Conservation (phyloP, 2,797 vertebrate species). For the Octomys mimax region DNA sequence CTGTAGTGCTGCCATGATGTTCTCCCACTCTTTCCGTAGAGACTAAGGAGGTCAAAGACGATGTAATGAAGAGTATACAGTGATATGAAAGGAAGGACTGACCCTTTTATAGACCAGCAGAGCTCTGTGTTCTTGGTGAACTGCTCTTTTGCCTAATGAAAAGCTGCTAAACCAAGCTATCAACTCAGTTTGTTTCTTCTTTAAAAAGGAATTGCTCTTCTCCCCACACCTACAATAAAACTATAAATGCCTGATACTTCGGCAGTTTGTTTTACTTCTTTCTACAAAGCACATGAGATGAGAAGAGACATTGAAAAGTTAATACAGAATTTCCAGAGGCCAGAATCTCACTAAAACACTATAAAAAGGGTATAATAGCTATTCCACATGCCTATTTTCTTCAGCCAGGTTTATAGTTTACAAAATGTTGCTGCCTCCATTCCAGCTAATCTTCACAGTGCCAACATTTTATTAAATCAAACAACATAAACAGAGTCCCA, state of each 20-base stretch:
- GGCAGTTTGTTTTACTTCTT: not conserved
- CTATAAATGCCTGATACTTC: conserved; percentile 20
- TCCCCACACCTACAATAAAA: conserved; percentile 48
- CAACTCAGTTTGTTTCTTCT: not conserved
- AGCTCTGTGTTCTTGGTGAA: not conserved
- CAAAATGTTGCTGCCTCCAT: conserved; percentile 8
- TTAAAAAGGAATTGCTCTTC: conserved; percentile 27
- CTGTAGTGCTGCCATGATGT: not conserved
- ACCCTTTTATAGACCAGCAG: conserved; percentile 19
- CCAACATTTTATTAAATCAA: conserved; percentile 68
- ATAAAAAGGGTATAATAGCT: conserved; percentile 62
- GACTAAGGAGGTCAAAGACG: not conserved
- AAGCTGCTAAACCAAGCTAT: conserved; percentile 5
- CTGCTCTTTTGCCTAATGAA: not conserved
- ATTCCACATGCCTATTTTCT: conserved; percentile 59
- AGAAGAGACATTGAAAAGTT: conserved; percentile 42
- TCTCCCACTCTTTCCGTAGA: not conserved
- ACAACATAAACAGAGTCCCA: conserved; percentile 7
- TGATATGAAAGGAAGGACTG: not conserved
- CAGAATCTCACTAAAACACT: conserved; percentile 67
- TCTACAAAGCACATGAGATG: not conserved
- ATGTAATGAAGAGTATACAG: not conserved
- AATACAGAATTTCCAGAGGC: conserved; percentile 11
- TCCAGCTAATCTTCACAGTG: conserved; percentile 13
- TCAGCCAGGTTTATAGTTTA: conserved; percentile 53